phyloP scores from a whole-genome alignment of 2,888 invertebrate genomes.

The Tetramorium bicarinatum region DNA sequence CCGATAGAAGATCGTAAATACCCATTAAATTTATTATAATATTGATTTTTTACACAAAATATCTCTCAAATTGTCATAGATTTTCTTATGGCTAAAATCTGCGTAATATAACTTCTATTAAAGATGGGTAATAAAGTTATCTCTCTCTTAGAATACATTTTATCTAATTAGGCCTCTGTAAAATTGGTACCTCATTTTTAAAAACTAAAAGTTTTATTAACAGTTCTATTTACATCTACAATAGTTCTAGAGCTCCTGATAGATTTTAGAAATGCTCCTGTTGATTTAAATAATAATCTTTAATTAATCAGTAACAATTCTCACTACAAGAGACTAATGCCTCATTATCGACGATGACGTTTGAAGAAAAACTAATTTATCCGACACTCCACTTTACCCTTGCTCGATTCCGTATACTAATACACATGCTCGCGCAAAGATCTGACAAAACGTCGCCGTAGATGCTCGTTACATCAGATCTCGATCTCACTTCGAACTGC shows the following conservation, averaged over 20 bases:
- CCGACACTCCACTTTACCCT: slow-evolving; percentile 27
- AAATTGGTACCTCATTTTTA: too few species aligned
- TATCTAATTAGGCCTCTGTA: neutral
- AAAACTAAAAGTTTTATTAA: too few species aligned
- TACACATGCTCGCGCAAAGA: neutral
- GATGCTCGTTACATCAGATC: slow-evolving; percentile 42
- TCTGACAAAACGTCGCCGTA: slow-evolving; percentile 8
- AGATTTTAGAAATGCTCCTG: too few species aligned
- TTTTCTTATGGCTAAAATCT: neutral
- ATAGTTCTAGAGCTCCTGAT: too few species aligned
- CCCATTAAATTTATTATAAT: neutral
- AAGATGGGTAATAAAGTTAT: neutral
- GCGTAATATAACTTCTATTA: neutral
- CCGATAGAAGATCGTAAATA: neutral
- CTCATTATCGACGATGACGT: neutral
- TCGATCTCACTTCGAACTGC: slow-evolving; percentile 55
- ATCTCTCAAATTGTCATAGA: neutral
- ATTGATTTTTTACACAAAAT: neutral
- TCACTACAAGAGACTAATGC: neutral
- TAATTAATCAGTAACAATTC: neutral
- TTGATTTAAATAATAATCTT: too few species aligned
- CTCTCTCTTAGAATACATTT: neutral
- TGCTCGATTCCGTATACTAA: slow-evolving; percentile 14
- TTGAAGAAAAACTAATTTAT: neutral
- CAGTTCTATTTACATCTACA: too few species aligned